Evolutionary conservation across 2,113 vertebrate genomes (phyloP), one percentile per base, ranked within the genome.

Genomic region (Etheostoma spectabile): DNA sequence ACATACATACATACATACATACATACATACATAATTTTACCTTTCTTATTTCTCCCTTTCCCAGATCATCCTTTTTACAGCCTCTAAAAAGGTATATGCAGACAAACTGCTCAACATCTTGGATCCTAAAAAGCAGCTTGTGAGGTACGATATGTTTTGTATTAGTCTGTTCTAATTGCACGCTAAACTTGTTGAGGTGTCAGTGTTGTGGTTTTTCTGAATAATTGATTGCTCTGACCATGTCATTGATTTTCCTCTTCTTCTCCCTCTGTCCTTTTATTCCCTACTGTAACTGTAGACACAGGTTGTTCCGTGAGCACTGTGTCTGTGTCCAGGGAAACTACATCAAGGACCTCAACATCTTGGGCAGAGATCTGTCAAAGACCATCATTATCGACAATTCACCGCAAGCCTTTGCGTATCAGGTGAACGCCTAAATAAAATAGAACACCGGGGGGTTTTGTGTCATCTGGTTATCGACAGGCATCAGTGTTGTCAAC

Each of bases 351-450:
- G 98, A 99, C 89, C 95, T 99, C 80, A 99, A 99, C 94, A 99
- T 99, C 87, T 96, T 99, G 7, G 98, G 98, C 86, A 97, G 98
- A 96, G 98, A 99, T 92, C 96, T 99, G 92, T 99, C 98, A 83
- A 99, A 99, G 96, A 99, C 98, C 46, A 98, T 99, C 93, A 99
- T 99, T 91, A 99, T 99, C 42, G 98, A 99, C 96, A 99, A 99
- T 95, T 99, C 98, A 96, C 98, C 98, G 18, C 98, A 99, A 96
- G 98, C 98, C 96, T 99, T 99, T 95, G 98, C 98, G 52, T 99
- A 99, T 90, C 98, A 99, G 97, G 98, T 99, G 82, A 93, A 90
- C 49, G 27, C 16, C 38, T 12, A 2, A 42, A 62, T 22, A 63
- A 12, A 65, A 63, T 7, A 1, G 8, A 15, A 49, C 30, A 72